Evolutionary conservation across 1,140 invertebrate species (phyloP).

Genomic region (Drosophila subpulchrella): DNA sequence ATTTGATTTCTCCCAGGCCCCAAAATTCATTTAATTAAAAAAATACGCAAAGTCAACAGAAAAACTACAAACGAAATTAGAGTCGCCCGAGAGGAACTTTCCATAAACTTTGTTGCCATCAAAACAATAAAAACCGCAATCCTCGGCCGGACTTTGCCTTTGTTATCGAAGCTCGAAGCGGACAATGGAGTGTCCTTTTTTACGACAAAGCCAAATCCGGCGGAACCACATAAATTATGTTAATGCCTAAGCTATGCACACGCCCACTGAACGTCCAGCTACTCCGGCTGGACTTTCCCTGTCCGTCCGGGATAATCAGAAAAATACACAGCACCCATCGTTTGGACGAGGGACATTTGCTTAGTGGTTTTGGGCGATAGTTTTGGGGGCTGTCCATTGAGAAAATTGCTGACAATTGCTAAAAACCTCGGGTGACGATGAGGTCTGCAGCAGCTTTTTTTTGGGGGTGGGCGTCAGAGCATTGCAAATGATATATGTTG

Average conservation of each 20-base stretch:
- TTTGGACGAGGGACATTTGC: conserved; percentile 66
- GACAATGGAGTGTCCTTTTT: conserved; percentile 81
- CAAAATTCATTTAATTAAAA: conserved; percentile 79
- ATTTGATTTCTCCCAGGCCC: conserved; percentile 63
- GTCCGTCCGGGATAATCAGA: conserved; percentile 70
- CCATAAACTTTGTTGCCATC: conserved; percentile 82
- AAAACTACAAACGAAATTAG: conserved; percentile 77
- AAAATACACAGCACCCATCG: conserved; percentile 75
- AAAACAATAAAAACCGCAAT: conserved; percentile 84
- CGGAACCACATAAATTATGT: conserved; percentile 84
- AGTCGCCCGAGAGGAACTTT: conserved; percentile 54
- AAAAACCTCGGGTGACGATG: conserved; percentile 61
- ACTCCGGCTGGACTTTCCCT: conserved; percentile 6
- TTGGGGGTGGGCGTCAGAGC: conserved; percentile 12
- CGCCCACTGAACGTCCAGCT: conserved; percentile 63
- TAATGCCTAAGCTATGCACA: conserved; percentile 80
- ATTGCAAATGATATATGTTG: conserved; percentile 59
- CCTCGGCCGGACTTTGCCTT: conserved; percentile 45
- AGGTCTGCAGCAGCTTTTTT: conserved; percentile 8
- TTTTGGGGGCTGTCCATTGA: conserved; percentile 65
- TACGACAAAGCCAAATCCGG: conserved; percentile 81
- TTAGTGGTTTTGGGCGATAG: conserved; percentile 67
- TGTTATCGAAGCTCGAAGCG: conserved; percentile 78
- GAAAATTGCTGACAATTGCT: conserved; percentile 82
- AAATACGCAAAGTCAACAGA: conserved; percentile 83